Percentiles rank a stretch among this genome's conserved stretches.
These are phyloP conservation scores for Polietes domitor DNA, from an alignment of 2,888 invertebrate genomes.

Conservation along the genomic window DNA sequence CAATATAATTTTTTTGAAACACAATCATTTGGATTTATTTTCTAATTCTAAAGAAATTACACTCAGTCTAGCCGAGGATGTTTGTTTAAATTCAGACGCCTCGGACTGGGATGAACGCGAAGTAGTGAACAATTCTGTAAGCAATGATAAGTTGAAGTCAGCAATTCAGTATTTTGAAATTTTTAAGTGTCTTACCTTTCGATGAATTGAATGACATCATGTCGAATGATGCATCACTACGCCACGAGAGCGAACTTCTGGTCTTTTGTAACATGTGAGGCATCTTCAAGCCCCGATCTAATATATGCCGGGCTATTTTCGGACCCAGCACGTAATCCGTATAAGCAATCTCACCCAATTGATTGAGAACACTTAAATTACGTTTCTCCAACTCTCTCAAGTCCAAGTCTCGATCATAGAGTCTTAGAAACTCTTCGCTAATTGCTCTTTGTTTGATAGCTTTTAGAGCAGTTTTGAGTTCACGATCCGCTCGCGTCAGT, in stretches of 20 bases:
- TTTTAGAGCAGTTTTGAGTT: conserved; percentile 75
- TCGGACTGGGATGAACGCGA: conserved; percentile 65
- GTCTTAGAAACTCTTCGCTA: conserved; percentile 72
- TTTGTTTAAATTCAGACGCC: conserved; percentile 46
- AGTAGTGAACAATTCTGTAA: conserved; percentile 64
- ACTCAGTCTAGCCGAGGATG: conserved; percentile 71
- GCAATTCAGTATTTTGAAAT: not conserved
- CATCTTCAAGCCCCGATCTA: conserved; percentile 77
- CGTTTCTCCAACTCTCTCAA: conserved; percentile 83
- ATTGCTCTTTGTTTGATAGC: conserved; percentile 74
- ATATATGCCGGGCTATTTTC: conserved; percentile 74
- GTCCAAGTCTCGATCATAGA: conserved; percentile 81
- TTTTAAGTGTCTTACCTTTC: conserved; percentile 71
- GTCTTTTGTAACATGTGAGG: conserved; percentile 75
- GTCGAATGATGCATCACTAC: conserved; percentile 72
- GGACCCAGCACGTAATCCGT: conserved; percentile 74
- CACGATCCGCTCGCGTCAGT: conserved; percentile 78
- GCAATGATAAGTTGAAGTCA: not conserved
- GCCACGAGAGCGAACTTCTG: conserved; percentile 74
- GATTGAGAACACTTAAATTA: conserved; percentile 83
- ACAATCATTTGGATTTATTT: conserved; percentile 58
- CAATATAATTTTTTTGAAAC: conserved; percentile 3
- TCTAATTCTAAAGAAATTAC: conserved; percentile 75
- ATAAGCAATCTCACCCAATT: conserved; percentile 82
- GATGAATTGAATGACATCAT: conserved; percentile 69